Conservation (phyloP, 2,888 invertebrate genomes). For the Scaptomyza caliginosa region DNA sequence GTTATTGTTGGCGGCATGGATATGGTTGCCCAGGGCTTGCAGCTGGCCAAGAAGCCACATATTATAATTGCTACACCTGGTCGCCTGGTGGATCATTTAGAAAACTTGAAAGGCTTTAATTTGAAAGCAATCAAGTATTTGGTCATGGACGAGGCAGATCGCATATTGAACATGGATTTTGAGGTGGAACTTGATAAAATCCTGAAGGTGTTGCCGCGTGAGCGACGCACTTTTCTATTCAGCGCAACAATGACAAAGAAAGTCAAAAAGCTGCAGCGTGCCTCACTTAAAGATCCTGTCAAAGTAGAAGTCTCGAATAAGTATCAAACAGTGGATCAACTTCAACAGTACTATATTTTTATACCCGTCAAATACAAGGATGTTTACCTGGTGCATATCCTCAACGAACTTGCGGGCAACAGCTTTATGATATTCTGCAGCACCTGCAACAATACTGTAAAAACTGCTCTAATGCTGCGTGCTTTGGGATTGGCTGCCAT, state of each 20-base stretch:
- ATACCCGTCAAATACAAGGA: conserved; percentile 99
- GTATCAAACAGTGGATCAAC: conserved; percentile 98
- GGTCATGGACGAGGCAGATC: conserved; percentile 99
- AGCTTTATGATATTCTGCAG: conserved; percentile 98
- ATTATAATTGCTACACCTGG: conserved; percentile 99
- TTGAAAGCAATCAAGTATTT: conserved; percentile 94
- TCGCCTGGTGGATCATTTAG: conserved; percentile 96
- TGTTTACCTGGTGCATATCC: conserved; percentile 96
- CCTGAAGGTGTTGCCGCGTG: conserved; percentile 92
- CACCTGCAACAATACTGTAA: conserved; percentile 96
- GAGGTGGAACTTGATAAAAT: conserved; percentile 99
- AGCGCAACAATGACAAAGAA: conserved; percentile 99
- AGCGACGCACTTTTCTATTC: conserved; percentile 96
- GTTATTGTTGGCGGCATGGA: conserved; percentile 99
- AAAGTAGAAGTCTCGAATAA: conserved; percentile 98
- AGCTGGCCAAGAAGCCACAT: conserved; percentile 97
- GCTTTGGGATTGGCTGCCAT: conserved; percentile 97
- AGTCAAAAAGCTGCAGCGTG: conserved; percentile 97
- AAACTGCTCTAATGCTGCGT: conserved; percentile 94
- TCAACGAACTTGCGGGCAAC: conserved; percentile 97
- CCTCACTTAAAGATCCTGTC: conserved; percentile 96
- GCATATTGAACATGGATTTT: conserved; percentile 99
- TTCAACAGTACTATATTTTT: conserved; percentile 97
- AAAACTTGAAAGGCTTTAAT: conserved; percentile 99
- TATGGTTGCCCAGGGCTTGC: conserved; percentile 96